Percentiles rank a stretch among this genome's conserved stretches.
Conservation (phyloP, 2,888 invertebrate species). For the Scaptomyza cyrtandrae region DNA sequence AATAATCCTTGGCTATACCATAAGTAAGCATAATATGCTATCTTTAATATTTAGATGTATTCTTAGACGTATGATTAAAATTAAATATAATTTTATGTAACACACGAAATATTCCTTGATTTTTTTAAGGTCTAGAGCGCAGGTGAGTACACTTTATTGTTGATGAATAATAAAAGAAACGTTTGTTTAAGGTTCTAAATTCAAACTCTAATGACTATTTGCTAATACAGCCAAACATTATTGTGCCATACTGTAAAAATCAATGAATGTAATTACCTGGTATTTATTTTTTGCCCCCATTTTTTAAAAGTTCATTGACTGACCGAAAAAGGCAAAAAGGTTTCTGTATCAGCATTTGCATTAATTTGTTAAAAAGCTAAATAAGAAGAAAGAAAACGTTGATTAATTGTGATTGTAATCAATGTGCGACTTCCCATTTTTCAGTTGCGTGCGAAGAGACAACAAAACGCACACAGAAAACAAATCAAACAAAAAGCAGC, state of each 20-base stretch:
- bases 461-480: slow-evolving; percentile 19
- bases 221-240: background rate
- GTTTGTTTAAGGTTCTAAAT: too few relatives aligned
- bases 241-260: background rate
- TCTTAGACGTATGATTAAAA: slow-evolving; percentile 33
- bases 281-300: slow-evolving; percentile 1
- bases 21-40: slow-evolving; percentile 17
- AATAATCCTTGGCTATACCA: slow-evolving; percentile 21
- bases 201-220: background rate
- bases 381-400: slow-evolving; percentile 20
- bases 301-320: slow-evolving; percentile 12
- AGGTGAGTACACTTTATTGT: background rate
- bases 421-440: slow-evolving; percentile 39
- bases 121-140: background rate
- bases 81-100: slow-evolving; percentile 49
- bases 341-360: slow-evolving; percentile 7
- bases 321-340: background rate
- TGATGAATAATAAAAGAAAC: too few relatives aligned
- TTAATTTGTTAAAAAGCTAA: background rate
- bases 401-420: slow-evolving; percentile 70
- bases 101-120: background rate
- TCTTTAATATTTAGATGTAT: slow-evolving; percentile 36
- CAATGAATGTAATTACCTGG: slow-evolving; percentile 30
- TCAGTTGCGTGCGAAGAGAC: slow-evolving; percentile 34
- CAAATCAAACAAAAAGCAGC: slow-evolving; percentile 14